A percentile compares a stretch with the other conserved stretches of the same genome.
These are phyloP conservation scores for Apotomis betuletana DNA, from an alignment of 2,888 invertebrate species.

Conservation along the genomic window DNA sequence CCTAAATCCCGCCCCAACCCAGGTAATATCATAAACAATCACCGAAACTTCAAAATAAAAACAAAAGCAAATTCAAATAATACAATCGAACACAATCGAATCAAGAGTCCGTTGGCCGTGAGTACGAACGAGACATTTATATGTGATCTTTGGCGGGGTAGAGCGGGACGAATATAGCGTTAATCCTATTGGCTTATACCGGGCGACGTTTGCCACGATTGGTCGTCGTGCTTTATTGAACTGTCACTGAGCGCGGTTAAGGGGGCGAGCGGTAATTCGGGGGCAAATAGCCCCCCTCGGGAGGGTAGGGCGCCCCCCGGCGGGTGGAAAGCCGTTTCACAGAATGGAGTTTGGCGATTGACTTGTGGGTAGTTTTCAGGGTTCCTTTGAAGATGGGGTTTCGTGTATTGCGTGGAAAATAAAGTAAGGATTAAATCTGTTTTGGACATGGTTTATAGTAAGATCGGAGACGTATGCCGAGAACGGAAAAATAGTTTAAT, in stretches of 20 bases:
- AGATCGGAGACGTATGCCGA: no score
- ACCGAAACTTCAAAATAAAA: conserved; percentile 67
- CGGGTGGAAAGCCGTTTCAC: conserved; percentile 66
- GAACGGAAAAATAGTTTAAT: no score
- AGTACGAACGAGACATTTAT: conserved; percentile 61
- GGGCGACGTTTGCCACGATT: conserved; percentile 82
- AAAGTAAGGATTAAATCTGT: no score
- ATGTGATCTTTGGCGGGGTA: conserved; percentile 46
- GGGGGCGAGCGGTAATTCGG: conserved; percentile 80
- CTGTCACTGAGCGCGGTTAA: conserved; percentile 82
- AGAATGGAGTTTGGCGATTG: conserved; percentile 81
- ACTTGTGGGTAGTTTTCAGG: conserved; percentile 82
- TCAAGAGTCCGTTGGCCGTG: conserved; percentile 77
- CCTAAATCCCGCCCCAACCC: conserved; percentile 33
- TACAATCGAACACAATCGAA: conserved; percentile 80
- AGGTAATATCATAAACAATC: conserved; percentile 48
- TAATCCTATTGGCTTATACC: conserved; percentile 84
- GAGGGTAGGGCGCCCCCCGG: conserved; percentile 51
- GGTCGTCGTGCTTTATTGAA: conserved; percentile 82
- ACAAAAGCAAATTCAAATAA: conserved; percentile 78
- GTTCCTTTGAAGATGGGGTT: conserved; percentile 60
- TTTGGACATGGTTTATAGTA: no score
- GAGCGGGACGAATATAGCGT: conserved; percentile 68
- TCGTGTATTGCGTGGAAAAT: conserved; percentile 46
- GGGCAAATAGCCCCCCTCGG: conserved; percentile 66